phyloP scores from a whole-genome alignment of 2,888 invertebrate genomes.

The Masnerella sp. region DNA sequence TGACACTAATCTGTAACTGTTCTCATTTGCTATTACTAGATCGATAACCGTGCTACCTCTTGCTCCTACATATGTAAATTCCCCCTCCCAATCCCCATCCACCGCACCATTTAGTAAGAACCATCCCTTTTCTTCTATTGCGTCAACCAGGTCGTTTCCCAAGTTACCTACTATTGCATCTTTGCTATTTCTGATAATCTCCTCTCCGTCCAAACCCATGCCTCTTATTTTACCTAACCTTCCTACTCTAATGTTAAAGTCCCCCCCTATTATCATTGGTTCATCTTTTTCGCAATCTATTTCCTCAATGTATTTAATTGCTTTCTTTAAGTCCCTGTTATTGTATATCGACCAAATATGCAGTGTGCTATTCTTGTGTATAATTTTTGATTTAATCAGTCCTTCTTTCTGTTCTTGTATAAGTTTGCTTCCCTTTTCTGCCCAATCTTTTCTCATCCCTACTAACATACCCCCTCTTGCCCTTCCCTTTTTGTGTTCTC shows the following conservation, averaged over 20 bases:
- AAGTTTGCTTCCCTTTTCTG: no score
- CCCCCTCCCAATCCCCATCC: slow-evolving; percentile 52
- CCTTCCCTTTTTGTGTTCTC: slow-evolving; percentile 45
- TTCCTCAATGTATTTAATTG: neutral
- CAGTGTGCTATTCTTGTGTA: neutral
- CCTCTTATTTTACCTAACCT: slow-evolving; percentile 2
- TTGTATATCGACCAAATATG: neutral
- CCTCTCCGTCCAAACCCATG: neutral
- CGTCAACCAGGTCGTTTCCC: slow-evolving; percentile 32
- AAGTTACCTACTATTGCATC: slow-evolving; percentile 7
- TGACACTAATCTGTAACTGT: slow-evolving; percentile 1
- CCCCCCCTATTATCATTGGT: neutral
- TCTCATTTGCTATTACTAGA: slow-evolving; percentile 38
- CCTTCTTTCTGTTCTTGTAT: no score
- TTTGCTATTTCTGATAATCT: slow-evolving; percentile 1
- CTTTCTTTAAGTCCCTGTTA: neutral
- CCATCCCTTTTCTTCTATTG: slow-evolving; percentile 42
- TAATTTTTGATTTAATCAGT: neutral
- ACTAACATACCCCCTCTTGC: slow-evolving; percentile 49
- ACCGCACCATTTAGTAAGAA: slow-evolving; percentile 49
- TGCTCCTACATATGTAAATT: slow-evolving; percentile 44
- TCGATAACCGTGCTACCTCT: slow-evolving; percentile 55
- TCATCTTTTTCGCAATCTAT: neutral
- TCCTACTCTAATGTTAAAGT: slow-evolving; percentile 7
- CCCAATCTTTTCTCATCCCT: slow-evolving; percentile 37